These are phyloP conservation scores for Chondrilla cf. caribensis DNA, from an alignment of 37 sponge, comb jelly and placozoan genomes.

Conservation along the genomic window DNA sequence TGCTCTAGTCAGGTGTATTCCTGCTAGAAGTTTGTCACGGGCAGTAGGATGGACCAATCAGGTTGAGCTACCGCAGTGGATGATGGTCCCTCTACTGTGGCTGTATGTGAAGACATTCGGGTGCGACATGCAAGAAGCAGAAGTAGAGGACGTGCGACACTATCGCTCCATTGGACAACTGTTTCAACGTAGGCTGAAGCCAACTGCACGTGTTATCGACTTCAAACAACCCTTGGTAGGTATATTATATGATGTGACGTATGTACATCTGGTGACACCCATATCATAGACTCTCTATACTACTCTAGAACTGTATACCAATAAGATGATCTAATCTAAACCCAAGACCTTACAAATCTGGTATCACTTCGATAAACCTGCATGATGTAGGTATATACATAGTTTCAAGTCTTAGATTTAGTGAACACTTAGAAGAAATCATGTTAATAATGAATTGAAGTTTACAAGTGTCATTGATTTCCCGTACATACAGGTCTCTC, in stretches of 20 bases:
- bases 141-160: slow-evolving; percentile 40
- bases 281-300: too few species aligned
- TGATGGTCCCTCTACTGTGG: slow-evolving; percentile 54
- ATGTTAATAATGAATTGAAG: too few species aligned
- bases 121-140: slow-evolving; percentile 83
- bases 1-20: slow-evolving; percentile 49
- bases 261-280: too few species aligned
- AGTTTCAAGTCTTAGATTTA: too few species aligned
- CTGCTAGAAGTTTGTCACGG: slow-evolving; percentile 75
- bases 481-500: slow-evolving; percentile 70
- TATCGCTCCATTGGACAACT: slow-evolving; percentile 64
- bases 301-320: too few species aligned
- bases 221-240: slow-evolving; percentile 56
- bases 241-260: too few species aligned
- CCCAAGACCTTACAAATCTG: too few species aligned
- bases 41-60: slow-evolving; percentile 54
- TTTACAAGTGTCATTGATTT: too few species aligned
- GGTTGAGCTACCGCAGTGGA: slow-evolving; percentile 61
- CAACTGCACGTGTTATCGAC: slow-evolving; percentile 41
- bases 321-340: too few species aligned
- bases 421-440: too few species aligned
- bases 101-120: slow-evolving; percentile 67
- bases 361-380: too few species aligned
- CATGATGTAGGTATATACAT: too few species aligned
- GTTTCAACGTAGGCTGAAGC: slow-evolving; percentile 72